phyloP scores from a whole-genome alignment of 1,140 invertebrate genomes.

The Eriocheir sinensis region DNA sequence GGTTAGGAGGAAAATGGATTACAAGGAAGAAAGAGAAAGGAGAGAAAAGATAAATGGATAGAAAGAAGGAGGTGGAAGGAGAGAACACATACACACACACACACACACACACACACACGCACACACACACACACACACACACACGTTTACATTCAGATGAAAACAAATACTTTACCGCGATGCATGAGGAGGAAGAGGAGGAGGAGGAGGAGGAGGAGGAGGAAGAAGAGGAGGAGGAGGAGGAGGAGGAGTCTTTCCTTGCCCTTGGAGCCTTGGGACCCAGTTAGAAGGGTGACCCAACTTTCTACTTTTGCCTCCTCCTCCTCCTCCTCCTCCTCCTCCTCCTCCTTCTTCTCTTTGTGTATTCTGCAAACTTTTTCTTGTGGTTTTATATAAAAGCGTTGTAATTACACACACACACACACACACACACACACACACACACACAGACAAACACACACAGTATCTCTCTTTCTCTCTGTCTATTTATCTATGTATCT shows the following conservation, averaged over 20 bases:
- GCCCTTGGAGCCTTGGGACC: neutral
- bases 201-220: neutral
- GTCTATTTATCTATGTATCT: no score
- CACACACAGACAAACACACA: no score
- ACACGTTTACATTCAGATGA: neutral
- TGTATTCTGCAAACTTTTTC: no score
- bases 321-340: conserved; percentile 8
- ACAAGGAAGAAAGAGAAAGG: neutral
- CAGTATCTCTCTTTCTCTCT: no score
- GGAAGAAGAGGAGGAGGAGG: neutral
- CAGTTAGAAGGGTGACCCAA: neutral
- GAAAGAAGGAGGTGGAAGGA: neutral
- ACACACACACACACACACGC: conserved; percentile 21
- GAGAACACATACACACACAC: conserved; percentile 10
- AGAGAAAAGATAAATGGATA: no score
- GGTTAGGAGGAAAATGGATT: neutral
- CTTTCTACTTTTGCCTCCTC: conserved; percentile 1
- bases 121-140: neutral
- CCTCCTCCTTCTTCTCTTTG: neutral
- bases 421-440: no score
- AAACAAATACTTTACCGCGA: neutral
- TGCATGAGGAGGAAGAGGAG: neutral
- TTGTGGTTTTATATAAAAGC: no score
- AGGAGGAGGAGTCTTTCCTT: neutral
- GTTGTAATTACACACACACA: no score